Base-by-base conservation (phyloP, 2,888 invertebrate species). In the Cataglyphis livida region DNA sequence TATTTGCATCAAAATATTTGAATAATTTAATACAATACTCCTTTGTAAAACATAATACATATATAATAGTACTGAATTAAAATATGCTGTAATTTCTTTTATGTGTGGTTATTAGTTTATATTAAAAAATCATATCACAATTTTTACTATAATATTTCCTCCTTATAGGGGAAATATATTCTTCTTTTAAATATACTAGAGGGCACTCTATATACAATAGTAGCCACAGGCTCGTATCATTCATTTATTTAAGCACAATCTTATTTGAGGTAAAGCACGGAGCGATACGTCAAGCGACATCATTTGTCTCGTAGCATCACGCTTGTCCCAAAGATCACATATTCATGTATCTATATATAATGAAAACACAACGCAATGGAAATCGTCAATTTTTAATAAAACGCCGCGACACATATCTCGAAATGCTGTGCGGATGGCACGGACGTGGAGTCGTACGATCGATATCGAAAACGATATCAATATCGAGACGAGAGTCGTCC, bases 331-430 rank as follows among this genome's bases (percentile, higher is more conserved):
- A 62, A 62, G 48, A 66, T 54, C 51, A 25, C 38, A 25, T 25
- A 38, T 25, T 76, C 38, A 4, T 51, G 48, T 41, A 64, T 35
- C 21, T 32, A 15, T 41, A 41, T 41, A 15, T 65, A 28, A 59
- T 44, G 28, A 68, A 68, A 78, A 18, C 51, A 54, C 54, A 54
- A 41, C 7, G 32, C 68, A 44, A 79, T 70, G 59, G n/a, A 35
- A 70, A 38, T 59, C 59, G 78, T 79, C 78, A 79, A 70, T 79
- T 79, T 79, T 79, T 59, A 79, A 79, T 70, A 70, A 79, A 79
- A 79, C 59, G 41, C 44, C 78, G 71, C 57, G 78, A n/a, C 41
- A 70, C 57, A 57, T 28, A 66, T 70, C 70, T 32, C 59, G 44
- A 44, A 66, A 38, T 25, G 28, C 12, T 32, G 21, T 18, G 32